These are phyloP conservation scores for Sebastes paucispinis DNA, from an alignment of 2,797 vertebrate genomes.

Conservation along the genomic window DNA sequence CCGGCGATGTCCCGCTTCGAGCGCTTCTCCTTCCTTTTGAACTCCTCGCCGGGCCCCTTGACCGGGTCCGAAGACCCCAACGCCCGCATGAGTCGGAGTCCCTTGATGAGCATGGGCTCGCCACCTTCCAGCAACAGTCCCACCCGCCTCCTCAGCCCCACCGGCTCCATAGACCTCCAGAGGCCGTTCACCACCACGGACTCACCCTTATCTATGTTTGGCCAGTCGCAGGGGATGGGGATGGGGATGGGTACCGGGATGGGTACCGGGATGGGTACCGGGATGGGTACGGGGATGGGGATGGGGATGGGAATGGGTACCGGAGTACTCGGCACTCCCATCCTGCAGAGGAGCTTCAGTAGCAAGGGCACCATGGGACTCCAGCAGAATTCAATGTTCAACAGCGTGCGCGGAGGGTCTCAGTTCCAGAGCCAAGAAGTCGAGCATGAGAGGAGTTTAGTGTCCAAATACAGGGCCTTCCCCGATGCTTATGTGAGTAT, in stretches of 20 bases:
- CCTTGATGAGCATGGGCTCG: background rate
- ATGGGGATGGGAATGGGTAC: background rate
- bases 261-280: too few species aligned
- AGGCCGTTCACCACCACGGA: conserved; percentile 35
- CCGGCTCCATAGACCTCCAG: conserved; percentile 53
- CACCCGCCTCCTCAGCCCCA: conserved; percentile 48
- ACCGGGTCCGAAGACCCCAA: conserved; percentile 39
- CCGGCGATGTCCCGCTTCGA: conserved; percentile 40
- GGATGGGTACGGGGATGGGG: background rate
- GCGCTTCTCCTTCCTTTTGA: conserved; percentile 58
- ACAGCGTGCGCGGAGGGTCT: conserved; percentile 28
- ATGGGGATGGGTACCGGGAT: background rate
- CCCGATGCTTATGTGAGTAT: conserved; percentile 86
- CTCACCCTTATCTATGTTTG: conserved; percentile 19
- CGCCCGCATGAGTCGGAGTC: conserved; percentile 45
- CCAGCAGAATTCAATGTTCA: conserved; percentile 44
- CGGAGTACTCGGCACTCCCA: background rate
- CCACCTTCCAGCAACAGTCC: conserved; percentile 37
- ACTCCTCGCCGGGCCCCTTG: conserved; percentile 53
- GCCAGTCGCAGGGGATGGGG: conserved; percentile 22
- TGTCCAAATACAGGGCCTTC: conserved; percentile 80
- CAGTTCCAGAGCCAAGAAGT: conserved; percentile 47
- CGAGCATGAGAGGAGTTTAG: conserved; percentile 50
- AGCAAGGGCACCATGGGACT: conserved; percentile 22
- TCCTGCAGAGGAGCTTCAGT: conserved; percentile 74